phyloP scores from a whole-genome alignment of 2,113 vertebrate species.

The Lagopus muta region DNA sequence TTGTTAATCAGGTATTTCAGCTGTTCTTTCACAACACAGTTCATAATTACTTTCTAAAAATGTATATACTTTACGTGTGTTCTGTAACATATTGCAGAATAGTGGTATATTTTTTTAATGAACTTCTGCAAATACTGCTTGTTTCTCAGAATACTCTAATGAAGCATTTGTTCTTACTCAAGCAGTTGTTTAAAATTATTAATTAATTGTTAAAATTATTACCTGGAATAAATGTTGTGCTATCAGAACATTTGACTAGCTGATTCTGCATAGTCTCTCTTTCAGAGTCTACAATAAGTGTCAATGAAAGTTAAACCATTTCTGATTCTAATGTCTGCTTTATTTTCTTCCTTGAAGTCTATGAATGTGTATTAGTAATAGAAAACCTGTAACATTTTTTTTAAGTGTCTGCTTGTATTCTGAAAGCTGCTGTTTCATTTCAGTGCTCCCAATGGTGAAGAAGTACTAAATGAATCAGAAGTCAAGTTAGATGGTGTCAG shows the following conservation, averaged over 20 bases:
- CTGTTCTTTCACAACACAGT: not conserved
- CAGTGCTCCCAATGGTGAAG: conserved; percentile 88
- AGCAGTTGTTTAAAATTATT: not conserved
- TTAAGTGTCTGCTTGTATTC: not conserved
- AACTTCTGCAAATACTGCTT: not conserved
- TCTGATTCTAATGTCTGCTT: not conserved
- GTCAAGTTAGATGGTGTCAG: conserved; percentile 88
- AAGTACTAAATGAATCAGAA: conserved; percentile 90
- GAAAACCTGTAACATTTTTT: not conserved
- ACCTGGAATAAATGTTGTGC: not conserved
- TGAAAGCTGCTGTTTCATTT: not conserved
- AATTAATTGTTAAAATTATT: not conserved
- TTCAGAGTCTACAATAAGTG: not conserved
- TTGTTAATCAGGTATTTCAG: not conserved
- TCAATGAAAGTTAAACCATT: not conserved
- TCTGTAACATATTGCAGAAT: not conserved
- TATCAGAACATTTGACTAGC: not conserved
- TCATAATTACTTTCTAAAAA: not conserved
- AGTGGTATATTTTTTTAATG: not conserved
- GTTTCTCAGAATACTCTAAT: not conserved
- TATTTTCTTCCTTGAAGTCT: not conserved
- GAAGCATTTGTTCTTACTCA: not conserved
- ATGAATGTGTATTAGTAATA: not conserved
- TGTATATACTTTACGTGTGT: not conserved
- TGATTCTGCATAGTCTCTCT: not conserved